Base-by-base conservation (phyloP, 2,888 invertebrate species). In the Nomada ferruginata region DNA sequence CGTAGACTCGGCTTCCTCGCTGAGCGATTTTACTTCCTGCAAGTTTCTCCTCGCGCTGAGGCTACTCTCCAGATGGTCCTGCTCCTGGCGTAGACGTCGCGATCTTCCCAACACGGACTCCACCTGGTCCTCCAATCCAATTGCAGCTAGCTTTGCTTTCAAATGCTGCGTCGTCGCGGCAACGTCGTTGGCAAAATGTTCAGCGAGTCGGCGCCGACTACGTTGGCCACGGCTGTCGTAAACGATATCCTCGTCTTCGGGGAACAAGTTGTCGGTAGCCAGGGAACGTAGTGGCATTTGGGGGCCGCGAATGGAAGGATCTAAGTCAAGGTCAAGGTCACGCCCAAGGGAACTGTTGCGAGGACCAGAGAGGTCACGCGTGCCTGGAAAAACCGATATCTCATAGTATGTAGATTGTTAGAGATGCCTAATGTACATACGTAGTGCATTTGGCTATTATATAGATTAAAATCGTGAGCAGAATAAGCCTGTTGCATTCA, bases 61-160 rank as follows among this genome's bases (percentile, higher is more conserved):
- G 13, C 71, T 78, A 68, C 47, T 79, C 23, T 88, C 86, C 44
- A 85, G 23, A 10, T 76, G 71, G 29, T 86, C 86, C 76, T 53
- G 75, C 20, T 90, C 91, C 36, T 86, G 82, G 1, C 76, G 74
- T 80, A 85, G 42, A 71, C 86, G 75, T 84, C 79, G 82, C 13
- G 60, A 20, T n/a, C 53, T 70, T 9, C 75, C 65, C 23, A 81
- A 63, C 15, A 50, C 29, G 1, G 75, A 44, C 80, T 94, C 94
- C 88, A 96, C 94, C 87, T 96, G 96, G 66, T 96, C 94, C 88
- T 96, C 96, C 84, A 96, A 95, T 66, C 95, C 93, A 82, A 95
- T 94, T 63, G 95, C 94, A 18, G 96, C 95, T 47, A 95, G 91
- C 92, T 95, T 82, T 92, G 94, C 89, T 80, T 93, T 93, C 85